Evolutionary conservation across 2,797 vertebrate species (phyloP).

Genomic region (Tokudaia tokunoshimensis): DNA sequence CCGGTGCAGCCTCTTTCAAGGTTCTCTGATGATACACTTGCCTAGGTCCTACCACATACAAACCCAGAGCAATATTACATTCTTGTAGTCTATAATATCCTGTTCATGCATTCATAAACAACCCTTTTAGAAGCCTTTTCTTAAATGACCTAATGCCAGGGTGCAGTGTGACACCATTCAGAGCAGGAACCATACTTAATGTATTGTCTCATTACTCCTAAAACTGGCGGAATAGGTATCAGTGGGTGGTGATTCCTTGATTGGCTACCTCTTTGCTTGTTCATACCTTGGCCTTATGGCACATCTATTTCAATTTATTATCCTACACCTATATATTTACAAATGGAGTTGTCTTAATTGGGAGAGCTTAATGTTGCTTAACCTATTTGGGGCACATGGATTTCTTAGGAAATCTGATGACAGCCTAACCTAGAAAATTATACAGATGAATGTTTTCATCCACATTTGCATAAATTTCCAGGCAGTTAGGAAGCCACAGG

Average conservation of each 20-base stretch:
- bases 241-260: background rate
- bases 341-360: conserved; percentile 70
- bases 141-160: conserved; percentile 48
- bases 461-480: conserved; percentile 60
- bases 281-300: background rate
- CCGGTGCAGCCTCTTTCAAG: background rate
- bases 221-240: background rate
- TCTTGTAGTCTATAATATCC: background rate
- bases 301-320: conserved; percentile 43
- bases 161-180: background rate
- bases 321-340: background rate
- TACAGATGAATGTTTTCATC: conserved; percentile 30
- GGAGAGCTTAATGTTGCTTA: conserved; percentile 49
- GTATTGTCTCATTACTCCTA: background rate
- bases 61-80: background rate
- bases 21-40: background rate
- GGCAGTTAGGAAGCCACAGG: conserved; percentile 45
- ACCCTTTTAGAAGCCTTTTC: background rate
- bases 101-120: background rate
- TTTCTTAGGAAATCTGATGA: conserved; percentile 67
- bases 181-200: conserved; percentile 8
- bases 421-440: conserved; percentile 66
- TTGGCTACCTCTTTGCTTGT: background rate
- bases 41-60: background rate
- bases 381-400: conserved; percentile 1